Evolutionary conservation across 2,888 invertebrate species (phyloP), one percentile per base, ranked within the genome.

Genomic region (Pteria penguin): DNA sequence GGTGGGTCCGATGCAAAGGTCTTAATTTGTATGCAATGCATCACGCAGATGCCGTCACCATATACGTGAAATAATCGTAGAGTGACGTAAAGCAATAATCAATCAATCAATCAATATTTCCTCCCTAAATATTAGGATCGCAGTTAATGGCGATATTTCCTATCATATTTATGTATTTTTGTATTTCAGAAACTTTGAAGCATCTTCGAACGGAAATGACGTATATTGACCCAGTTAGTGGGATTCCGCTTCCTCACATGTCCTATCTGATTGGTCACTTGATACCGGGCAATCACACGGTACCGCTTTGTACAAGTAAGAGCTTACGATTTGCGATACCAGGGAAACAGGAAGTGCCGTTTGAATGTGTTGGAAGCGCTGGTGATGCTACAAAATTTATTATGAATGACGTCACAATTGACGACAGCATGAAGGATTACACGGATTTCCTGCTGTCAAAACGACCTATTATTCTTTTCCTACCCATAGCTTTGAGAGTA

Each of bases 211-310:
- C 24, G 4, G 73, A 73, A 11, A 14, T 45, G 14, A 1, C 29
- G 18, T 73, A 24, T 22, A 33, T 61, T 4, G 73, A 73, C 31
- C 61, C 54, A 18, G 29, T 67, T 2, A 71, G 71, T 54, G 61
- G 54, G 22, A 31, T 76, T 8, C 67, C 75, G 4, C 5, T 57
- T 4, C 61, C 63, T 24, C 75, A 76, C 66, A 55, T 76, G 2
- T 67, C 73, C 14, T 73, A 60, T 31, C 52, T 29, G 31, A n/a
- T 67, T n/a, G 36, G 27, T 2, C 54, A 55, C 14, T 11, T 67
- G 2, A 0, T 67, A 8, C 58, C 5, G 2, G 14, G 22, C n/a
- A 24, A 24, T 22, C 26, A n/a, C 8, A n/a, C 14, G 14, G 26
- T n/a, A 26, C n/a, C 58, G 26, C 2, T 24, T 14, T 14, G 3